These are phyloP conservation scores for Tigriopus japonicus DNA, from an alignment of 1,140 invertebrate species.

Conservation along the genomic window DNA sequence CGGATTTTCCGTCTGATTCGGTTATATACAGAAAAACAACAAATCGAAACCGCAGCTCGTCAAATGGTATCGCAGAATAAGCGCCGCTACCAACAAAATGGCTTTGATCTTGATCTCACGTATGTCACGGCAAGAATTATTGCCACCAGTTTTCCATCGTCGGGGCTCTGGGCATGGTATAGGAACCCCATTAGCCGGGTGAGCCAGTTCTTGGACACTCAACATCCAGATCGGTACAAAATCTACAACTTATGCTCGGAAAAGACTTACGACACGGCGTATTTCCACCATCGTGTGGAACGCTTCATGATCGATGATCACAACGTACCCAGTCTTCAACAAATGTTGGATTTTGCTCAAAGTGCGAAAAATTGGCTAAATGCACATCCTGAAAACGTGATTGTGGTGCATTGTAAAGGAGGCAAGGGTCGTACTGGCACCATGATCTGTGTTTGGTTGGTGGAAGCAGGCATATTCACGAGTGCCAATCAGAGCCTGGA, in stretches of 20 bases:
- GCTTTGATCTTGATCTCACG: conserved; percentile 38
- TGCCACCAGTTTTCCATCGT: conserved; percentile 41
- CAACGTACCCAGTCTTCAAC: conserved; percentile 36
- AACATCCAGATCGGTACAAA: conserved; percentile 36
- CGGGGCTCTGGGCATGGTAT: conserved; percentile 34
- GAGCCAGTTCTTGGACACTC: conserved; percentile 34
- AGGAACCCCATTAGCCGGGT: conserved; percentile 36
- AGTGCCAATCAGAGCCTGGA: conserved; percentile 31
- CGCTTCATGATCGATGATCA: conserved; percentile 39
- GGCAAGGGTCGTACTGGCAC: conserved; percentile 39
- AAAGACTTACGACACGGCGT: conserved; percentile 33
- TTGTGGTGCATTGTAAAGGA: conserved; percentile 44
- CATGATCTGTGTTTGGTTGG: conserved; percentile 36
- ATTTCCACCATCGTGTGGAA: conserved; percentile 34
- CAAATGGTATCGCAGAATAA: conserved; percentile 38
- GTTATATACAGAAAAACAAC: conserved; percentile 28
- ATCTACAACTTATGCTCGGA: conserved; percentile 43
- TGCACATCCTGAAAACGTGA: conserved; percentile 32
- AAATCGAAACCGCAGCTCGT: conserved; percentile 29
- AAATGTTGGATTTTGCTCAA: conserved; percentile 31
- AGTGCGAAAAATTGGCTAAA: conserved; percentile 32
- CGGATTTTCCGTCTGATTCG: conserved; percentile 29
- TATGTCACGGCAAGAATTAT: conserved; percentile 38
- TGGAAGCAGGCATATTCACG: conserved; percentile 32
- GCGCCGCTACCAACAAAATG: conserved; percentile 33